These are phyloP conservation scores for Phylloscopus trochiloides DNA, from an alignment of 2,113 vertebrate species.

Conservation along the genomic window DNA sequence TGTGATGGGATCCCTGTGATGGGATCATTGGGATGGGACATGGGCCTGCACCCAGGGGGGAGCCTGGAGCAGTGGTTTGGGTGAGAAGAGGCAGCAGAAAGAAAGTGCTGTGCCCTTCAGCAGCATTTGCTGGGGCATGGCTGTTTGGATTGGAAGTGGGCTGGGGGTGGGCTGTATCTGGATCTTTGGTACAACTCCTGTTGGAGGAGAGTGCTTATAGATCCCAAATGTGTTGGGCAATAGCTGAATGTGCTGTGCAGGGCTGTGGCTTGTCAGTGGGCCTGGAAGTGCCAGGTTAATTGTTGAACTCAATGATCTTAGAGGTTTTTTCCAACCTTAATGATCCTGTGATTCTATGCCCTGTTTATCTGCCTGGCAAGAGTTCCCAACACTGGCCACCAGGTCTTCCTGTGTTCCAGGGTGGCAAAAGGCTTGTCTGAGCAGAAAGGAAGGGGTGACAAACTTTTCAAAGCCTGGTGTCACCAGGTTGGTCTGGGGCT, in stretches of 20 bases:
- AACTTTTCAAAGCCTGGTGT: neutral
- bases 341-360: neutral
- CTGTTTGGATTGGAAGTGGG: neutral
- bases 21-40: neutral
- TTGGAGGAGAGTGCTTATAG: neutral
- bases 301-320: neutral
- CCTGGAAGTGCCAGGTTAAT: neutral
- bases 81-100: neutral
- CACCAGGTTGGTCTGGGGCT: neutral
- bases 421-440: neutral
- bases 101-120: neutral
- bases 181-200: neutral
- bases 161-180: neutral
- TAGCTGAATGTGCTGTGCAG: neutral
- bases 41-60: fast-evolving
- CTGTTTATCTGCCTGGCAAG: neutral
- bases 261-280: neutral
- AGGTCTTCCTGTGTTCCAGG: neutral
- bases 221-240: too few species aligned
- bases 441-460: neutral
- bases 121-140: neutral
- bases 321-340: neutral
- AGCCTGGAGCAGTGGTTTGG: neutral
- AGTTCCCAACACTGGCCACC: neutral
- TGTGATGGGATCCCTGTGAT: neutral